Evolutionary conservation across 1,140 invertebrate species (phyloP), one percentile per base, ranked within the genome.

Genomic region (Psix sp.): DNA sequence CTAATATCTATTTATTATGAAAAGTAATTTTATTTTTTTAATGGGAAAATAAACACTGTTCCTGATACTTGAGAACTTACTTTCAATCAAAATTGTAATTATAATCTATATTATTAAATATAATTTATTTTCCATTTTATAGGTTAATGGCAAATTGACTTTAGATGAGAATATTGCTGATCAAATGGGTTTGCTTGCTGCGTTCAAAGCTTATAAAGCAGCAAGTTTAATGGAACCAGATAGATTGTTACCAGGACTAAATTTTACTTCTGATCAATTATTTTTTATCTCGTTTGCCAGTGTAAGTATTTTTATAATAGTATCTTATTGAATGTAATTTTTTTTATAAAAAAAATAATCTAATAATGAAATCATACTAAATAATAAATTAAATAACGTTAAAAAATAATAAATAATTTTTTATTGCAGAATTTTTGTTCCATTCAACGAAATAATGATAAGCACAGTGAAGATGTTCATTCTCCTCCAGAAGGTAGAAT

Each of bases 251-350:
- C 65, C 65, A 3, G 65, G 52, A 38, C 29, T 70, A 3, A 38
- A 51, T 14, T n/a, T 52, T 0, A 60, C 14, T 13, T 16, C 46
- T 4, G 65, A 70, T 14, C 54, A 70, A 46, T 10, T 70, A 18
- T 70, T 70, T 35, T 70, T 70, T 6, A 3, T 70, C 4, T 52
- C 65, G 5, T 60, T 70, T 35, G 65, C 65, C 4, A 45, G 13
- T n/a, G 65, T 70, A 70, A 35, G 62, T 10, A 29, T 24, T 24
- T n/a, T 10, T 10, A 29, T 29, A 24, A 24, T 24, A 24, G 4
- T 24, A 24, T 24, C 21, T 24, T 5, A 24, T 9, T 24, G 4
- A 9, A 24, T 24, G 4, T 24, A 24, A 24, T 24, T 24, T 24
- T 24, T 24, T 24, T 24, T 24, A 24, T n/a, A n/a, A n/a, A n/a